Base-by-base conservation (phyloP, 1,140 invertebrate genomes). In the Eurytemora carolleeae region DNA sequence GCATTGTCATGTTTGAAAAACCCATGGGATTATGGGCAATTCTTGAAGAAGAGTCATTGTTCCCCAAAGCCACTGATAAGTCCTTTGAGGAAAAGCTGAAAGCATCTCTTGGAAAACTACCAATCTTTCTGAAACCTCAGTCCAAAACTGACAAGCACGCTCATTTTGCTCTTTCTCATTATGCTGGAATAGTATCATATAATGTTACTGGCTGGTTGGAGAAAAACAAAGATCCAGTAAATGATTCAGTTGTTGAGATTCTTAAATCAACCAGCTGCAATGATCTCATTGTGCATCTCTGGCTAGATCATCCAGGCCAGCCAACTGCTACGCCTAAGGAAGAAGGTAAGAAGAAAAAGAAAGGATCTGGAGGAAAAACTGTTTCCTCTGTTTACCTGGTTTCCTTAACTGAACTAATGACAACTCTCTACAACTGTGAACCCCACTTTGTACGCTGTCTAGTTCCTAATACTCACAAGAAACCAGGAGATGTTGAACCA, bases 141-240 rank as follows among this genome's bases (percentile, higher is more conserved):
- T 62, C 60, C 55, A 62, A 62, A 25, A 88, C 89, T 73, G 86
- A 90, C 71, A 95, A 96, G 77, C 83, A 88, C 64, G 91, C 89
- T 71, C 93, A 98, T 82, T 98, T 98, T 72, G 91, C 93, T 72
- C 89, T 98, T 75, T 86, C 86, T 70, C 95, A 98, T 79, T 99
- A 98, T 77, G 95, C 95, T 75, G 95, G 95, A 58, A 76, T 74
- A 68, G 86, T 92, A 73, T 84, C 90, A 62, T 97, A 97, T 81
- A 97, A 95, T 78, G 89, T 96, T 74, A 87, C 86, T 69, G 89
- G 90, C 68, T 98, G 93, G 93, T 80, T 98, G 71, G 93, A 98
- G 75, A 98, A 97, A 87, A 98, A 98, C 83, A 98, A 98, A 82
- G 93, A 98, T 79, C 94, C 94, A 68, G 78, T 98, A 73, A 98